Evolutionary conservation across 1,140 invertebrate genomes (phyloP).

Genomic region (Parapsyche elsis): DNA sequence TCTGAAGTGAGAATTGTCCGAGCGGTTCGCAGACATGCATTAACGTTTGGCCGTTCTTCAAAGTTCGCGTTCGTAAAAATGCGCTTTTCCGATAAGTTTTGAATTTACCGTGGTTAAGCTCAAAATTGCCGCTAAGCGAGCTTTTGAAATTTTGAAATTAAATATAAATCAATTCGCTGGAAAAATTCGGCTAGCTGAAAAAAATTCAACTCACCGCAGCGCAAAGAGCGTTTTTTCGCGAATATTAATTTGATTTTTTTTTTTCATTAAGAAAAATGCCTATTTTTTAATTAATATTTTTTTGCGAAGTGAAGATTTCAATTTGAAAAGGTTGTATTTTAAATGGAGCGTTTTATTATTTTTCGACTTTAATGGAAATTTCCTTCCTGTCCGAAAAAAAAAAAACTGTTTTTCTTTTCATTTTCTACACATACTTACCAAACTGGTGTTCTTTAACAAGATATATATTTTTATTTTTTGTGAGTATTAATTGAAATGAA

Average conservation of each 20-base stretch:
- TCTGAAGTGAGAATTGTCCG: slow-evolving; percentile 2
- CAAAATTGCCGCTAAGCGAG: not conserved
- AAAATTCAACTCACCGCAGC: not conserved
- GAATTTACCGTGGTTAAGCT: not conserved
- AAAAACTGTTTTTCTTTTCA: no score
- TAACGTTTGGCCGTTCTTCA: slow-evolving; percentile 20
- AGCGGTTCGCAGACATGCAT: not conserved
- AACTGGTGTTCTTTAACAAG: no score
- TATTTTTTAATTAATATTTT: slow-evolving; percentile 23
- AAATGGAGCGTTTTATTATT: no score
- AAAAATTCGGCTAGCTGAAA: no score
- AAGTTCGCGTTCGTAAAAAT: not conserved
- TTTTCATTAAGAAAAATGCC: not conserved
- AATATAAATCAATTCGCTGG: not conserved
- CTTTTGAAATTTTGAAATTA: not conserved
- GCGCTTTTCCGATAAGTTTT: not conserved
- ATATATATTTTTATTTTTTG: no score
- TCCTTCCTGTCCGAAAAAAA: no score
- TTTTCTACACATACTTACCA: no score
- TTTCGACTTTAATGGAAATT: no score
- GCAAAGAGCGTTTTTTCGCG: not conserved
- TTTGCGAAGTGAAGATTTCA: slow-evolving; percentile 3
- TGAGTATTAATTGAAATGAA: no score
- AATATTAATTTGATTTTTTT: slow-evolving; percentile 16
- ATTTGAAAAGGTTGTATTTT: not conserved